A percentile compares a stretch with the other conserved stretches of the same genome.
Conservation (phyloP, 2,888 invertebrate species). For the Chymomyza caudatula region DNA sequence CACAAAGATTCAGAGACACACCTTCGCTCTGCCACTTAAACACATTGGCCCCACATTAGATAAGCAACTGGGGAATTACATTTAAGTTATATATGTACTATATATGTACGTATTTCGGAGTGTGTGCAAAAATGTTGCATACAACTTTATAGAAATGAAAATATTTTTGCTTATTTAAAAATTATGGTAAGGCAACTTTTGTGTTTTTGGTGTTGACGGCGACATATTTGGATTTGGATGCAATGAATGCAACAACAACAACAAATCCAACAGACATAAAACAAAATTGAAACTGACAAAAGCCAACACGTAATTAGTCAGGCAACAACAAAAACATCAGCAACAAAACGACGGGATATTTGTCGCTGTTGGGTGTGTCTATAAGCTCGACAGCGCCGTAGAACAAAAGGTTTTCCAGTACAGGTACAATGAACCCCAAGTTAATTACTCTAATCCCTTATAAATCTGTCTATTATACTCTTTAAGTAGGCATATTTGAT, state of each 20-base stretch:
- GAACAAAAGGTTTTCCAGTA: conserved; percentile 16
- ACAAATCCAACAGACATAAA: conserved; percentile 30
- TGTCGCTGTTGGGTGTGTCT: not conserved
- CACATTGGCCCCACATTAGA: conserved; percentile 37
- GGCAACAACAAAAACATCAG: not conserved
- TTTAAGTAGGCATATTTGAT: not conserved
- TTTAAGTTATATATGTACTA: conserved; percentile 3
- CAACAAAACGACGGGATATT: not conserved
- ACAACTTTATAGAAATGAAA: conserved; percentile 29
- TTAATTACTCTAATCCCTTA: not conserved
- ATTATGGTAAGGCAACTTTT: conserved; percentile 57
- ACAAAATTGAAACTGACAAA: conserved; percentile 68
- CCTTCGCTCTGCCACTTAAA: not conserved
- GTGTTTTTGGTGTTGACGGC: conserved; percentile 49
- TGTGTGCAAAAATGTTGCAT: conserved; percentile 28
- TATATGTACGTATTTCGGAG: conserved; percentile 7
- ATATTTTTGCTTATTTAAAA: conserved; percentile 46
- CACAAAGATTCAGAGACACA: not conserved
- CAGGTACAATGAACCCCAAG: conserved; percentile 5
- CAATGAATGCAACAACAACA: conserved; percentile 61
- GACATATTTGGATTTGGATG: conserved; percentile 68
- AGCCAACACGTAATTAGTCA: conserved; percentile 67
- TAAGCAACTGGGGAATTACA: conserved; percentile 49
- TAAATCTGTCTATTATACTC: not conserved
- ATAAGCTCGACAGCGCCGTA: not conserved